Percentiles rank a stretch among this genome's conserved stretches.
These are phyloP conservation scores for Characodon lateralis DNA, from an alignment of 2,797 vertebrate species.

Conservation along the genomic window DNA sequence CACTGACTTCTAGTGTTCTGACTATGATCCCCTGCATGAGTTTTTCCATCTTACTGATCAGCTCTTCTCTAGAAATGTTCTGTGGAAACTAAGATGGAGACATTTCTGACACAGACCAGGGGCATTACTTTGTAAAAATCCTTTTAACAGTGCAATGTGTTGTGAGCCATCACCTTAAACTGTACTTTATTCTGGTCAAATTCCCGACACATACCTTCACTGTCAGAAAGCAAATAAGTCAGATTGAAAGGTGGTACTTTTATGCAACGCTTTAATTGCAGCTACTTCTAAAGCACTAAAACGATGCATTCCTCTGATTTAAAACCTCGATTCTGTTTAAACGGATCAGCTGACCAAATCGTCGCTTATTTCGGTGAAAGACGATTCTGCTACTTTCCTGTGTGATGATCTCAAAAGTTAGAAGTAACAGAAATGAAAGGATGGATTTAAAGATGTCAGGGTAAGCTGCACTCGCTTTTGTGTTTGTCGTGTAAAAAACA, in stretches of 20 bases:
- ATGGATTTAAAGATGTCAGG: not conserved
- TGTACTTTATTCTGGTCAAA: too few relatives aligned
- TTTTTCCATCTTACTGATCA: not conserved
- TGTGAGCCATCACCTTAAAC: too few relatives aligned
- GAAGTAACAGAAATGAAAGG: too few relatives aligned
- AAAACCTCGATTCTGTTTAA: not conserved
- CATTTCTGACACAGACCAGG: not conserved
- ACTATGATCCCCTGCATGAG: not conserved
- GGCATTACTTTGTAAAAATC: not conserved
- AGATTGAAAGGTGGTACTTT: too few relatives aligned
- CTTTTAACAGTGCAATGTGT: too few relatives aligned
- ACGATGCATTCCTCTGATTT: too few relatives aligned
- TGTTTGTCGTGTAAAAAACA: not conserved
- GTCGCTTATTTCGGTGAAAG: not conserved
- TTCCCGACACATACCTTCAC: too few relatives aligned
- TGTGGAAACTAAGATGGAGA: not conserved
- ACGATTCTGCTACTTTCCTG: not conserved
- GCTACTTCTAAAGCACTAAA: too few relatives aligned
- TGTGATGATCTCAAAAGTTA: not conserved
- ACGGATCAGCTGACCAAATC: not conserved
- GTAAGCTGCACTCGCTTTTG: not conserved
- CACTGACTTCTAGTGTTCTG: too few relatives aligned
- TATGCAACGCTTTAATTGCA: too few relatives aligned
- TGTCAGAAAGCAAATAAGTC: too few relatives aligned
- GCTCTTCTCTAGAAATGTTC: not conserved